These are phyloP conservation scores for Amphipyra tragopoginis DNA, from an alignment of 2,888 invertebrate genomes.

Conservation along the genomic window DNA sequence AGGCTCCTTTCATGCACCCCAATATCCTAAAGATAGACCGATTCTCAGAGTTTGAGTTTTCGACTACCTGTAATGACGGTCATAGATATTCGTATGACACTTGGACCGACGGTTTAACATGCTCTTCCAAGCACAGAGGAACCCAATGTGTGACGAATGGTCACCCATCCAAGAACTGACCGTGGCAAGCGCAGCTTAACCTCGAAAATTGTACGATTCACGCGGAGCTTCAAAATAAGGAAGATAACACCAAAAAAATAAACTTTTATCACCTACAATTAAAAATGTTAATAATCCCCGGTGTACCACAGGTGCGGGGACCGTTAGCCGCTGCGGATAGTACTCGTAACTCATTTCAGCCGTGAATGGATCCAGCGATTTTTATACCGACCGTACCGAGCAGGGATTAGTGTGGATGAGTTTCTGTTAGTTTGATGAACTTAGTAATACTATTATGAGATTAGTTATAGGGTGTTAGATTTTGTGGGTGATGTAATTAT, in stretches of 20 bases:
- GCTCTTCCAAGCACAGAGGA: too few species aligned
- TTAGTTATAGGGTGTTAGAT: constrained; percentile 6
- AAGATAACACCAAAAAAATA: not conserved
- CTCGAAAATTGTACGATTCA: too few species aligned
- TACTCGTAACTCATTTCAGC: constrained; percentile 65
- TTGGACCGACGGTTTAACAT: too few species aligned
- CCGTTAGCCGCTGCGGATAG: constrained; percentile 48
- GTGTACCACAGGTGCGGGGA: constrained; percentile 45
- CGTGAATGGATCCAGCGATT: constrained; percentile 72
- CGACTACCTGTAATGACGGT: too few species aligned
- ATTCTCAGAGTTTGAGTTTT: too few species aligned
- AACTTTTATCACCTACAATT: not conserved
- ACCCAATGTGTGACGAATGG: too few species aligned
- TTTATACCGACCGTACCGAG: constrained; percentile 64
- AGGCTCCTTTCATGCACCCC: too few species aligned
- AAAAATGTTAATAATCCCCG: constrained; percentile 26
- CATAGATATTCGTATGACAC: too few species aligned
- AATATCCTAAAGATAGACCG: too few species aligned
- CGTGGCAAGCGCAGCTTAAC: too few species aligned
- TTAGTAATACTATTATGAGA: constrained; percentile 43
- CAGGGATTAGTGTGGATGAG: constrained; percentile 56
- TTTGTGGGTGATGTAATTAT: constrained; percentile 6
- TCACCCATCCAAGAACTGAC: too few species aligned
- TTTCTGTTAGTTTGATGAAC: constrained; percentile 53
- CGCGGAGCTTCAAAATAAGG: too few species aligned